Conservation (phyloP, 2,888 invertebrate species). For the Xanthia togata region DNA sequence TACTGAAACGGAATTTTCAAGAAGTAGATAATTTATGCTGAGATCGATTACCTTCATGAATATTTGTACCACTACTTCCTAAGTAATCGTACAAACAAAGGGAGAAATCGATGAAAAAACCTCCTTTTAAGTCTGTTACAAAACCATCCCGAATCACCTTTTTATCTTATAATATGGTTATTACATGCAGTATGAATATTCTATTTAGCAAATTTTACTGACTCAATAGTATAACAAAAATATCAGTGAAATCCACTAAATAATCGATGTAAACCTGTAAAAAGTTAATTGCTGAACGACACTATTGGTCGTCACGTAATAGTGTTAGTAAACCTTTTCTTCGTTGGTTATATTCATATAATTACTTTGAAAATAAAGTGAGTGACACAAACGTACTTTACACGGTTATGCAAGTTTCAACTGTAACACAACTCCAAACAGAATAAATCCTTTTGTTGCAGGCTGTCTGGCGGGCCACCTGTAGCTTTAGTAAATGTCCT, state of each 20-base stretch:
- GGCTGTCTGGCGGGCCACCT: conserved; percentile 41
- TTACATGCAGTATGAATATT: conserved; percentile 42
- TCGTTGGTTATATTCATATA: conserved; percentile 28
- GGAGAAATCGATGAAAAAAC: conserved; percentile 1
- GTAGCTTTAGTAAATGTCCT: conserved; percentile 41
- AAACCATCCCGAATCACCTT: conserved; percentile 13
- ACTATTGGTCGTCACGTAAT: conserved; percentile 2
- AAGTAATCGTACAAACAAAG: background rate
- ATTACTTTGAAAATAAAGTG: conserved; percentile 34
- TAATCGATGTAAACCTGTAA: conserved; percentile 9
- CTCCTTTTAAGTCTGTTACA: conserved; percentile 7
- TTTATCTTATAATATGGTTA: conserved; percentile 12
- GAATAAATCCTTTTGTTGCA: conserved; percentile 46
- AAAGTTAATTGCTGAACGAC: conserved; percentile 2
- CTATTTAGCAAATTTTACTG: conserved; percentile 32
- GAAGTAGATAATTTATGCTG: background rate
- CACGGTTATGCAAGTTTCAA: conserved; percentile 41
- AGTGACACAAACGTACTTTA: conserved; percentile 53
- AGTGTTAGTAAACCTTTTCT: conserved; percentile 30
- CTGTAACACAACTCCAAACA: conserved; percentile 46
- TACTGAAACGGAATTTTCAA: background rate
- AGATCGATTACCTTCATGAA: background rate
- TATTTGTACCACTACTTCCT: background rate
- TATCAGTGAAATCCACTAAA: conserved; percentile 34
- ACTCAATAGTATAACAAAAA: background rate